Evolutionary conservation across 2,888 invertebrate genomes (phyloP).

Genomic region (Eulithis prunata): DNA sequence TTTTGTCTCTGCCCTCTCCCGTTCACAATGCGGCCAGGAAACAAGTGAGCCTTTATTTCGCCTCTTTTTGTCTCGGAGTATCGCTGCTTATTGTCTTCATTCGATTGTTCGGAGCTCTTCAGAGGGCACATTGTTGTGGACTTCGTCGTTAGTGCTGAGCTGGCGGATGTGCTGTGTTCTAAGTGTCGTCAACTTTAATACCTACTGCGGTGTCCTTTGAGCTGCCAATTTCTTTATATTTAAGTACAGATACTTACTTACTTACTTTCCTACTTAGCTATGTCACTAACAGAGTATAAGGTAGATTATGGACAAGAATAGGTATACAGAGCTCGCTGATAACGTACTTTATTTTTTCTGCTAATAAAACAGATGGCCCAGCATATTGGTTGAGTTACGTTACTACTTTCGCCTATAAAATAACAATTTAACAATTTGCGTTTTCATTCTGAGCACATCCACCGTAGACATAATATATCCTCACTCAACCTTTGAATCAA

Average conservation of each 20-base stretch:
- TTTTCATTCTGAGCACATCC: too few species aligned
- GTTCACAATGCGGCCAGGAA: conserved; percentile 85
- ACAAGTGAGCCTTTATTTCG: conserved; percentile 86
- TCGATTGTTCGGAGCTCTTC: conserved; percentile 85
- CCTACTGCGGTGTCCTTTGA: conserved; percentile 51
- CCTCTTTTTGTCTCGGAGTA: conserved; percentile 86
- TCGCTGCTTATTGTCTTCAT: conserved; percentile 86
- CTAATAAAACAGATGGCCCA: too few species aligned
- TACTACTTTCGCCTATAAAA: too few species aligned
- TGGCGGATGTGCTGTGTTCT: conserved; percentile 80
- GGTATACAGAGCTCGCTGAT: too few species aligned
- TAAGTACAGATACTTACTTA: conserved; percentile 1
- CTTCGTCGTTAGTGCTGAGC: conserved; percentile 81
- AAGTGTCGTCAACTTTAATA: conserved; percentile 80
- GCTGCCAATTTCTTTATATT: conserved; percentile 17
- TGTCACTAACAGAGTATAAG: too few species aligned
- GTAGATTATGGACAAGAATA: too few species aligned
- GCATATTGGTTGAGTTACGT: too few species aligned
- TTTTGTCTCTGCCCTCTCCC: conserved; percentile 84
- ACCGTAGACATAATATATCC: too few species aligned
- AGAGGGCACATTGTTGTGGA: conserved; percentile 84
- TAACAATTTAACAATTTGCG: too few species aligned
- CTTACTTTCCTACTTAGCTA: too few species aligned
- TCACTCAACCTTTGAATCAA: too few species aligned
- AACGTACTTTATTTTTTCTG: too few species aligned